phyloP scores from a whole-genome alignment of 2,113 vertebrate species.

The Colinus virginianus region DNA sequence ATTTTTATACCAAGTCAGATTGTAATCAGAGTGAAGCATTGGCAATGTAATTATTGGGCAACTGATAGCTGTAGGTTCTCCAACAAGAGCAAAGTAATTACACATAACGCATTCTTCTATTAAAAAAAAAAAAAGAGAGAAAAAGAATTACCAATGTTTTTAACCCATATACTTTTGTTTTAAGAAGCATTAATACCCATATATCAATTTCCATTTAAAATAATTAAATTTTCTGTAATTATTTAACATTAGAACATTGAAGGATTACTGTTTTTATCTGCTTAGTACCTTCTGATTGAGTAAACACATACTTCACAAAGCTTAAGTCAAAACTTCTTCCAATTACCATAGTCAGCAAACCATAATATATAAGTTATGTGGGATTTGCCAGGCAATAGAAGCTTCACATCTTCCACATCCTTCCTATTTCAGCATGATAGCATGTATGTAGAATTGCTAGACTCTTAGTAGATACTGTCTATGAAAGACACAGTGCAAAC shows the following conservation, averaged over 20 bases:
- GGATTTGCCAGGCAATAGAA: not conserved
- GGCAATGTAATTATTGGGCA: conserved; percentile 28
- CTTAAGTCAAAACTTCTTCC: not conserved
- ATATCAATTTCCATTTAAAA: no score
- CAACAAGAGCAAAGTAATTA: conserved; percentile 51
- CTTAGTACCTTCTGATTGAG: not conserved
- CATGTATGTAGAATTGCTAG: not conserved
- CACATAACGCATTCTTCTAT: conserved; percentile 24
- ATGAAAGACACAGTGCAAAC: not conserved
- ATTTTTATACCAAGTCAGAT: conserved; percentile 83
- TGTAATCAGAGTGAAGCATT: conserved; percentile 5
- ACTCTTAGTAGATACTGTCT: not conserved
- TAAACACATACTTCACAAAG: not conserved
- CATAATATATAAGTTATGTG: not conserved
- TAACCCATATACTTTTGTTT: not conserved
- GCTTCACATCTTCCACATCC: accelerated
- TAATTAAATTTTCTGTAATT: not conserved
- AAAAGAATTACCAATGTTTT: not conserved
- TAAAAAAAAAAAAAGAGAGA: not conserved
- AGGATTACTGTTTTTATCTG: not conserved
- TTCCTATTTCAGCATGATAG: not conserved
- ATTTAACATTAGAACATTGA: not conserved
- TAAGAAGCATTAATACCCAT: not conserved
- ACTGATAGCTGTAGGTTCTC: conserved; percentile 53
- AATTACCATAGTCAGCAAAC: not conserved